Base-by-base conservation (phyloP, 2,888 invertebrate species). In the Sericinus montela region DNA sequence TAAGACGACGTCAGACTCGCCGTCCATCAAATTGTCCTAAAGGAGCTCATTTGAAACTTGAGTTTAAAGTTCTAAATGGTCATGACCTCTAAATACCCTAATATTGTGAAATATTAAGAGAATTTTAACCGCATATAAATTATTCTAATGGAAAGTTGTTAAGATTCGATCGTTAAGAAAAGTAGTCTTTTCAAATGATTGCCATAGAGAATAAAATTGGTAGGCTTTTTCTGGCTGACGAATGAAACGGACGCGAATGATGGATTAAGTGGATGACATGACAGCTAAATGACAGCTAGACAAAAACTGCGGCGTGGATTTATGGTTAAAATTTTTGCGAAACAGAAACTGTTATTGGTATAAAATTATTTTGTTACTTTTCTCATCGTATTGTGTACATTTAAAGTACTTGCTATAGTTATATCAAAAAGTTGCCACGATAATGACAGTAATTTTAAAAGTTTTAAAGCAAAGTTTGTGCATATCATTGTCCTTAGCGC, bases 301-400 rank as follows among this genome's bases (percentile, higher is more conserved):
- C 72, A 74, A 81, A 81, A 84, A 76, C 75, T 86, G 79, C 83
- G 81, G 85, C 86, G 86, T 87, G 86, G 84, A 85, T 80, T 78
- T 80, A 76, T 78, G 75, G 77, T 70, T 76, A 75, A 72, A 72
- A n/a, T n/a, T 70, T 72, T 74, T 67, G 65, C 63, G 60, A 69
- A 69, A 75, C 62, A 63, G 69, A 69, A 55, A 52, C 68, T 72
- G 70, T 74, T 74, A 67, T 69, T 69, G 63, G 54, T 32, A 40
- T 51, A 53, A 49, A 53, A 36, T 41, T 13, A 40, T 40, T 34
- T 34, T 34, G 25, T 32, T 45, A 40, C 44, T 50, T 44, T 51
- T 32, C n/a, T n/a, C 19, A 40, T 48, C 14, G 36, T 49, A 49
- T 45, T 40, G 23, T 34, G 39, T 44, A 49, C 40, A 13, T 49